A percentile compares a stretch with the other conserved stretches of the same genome.
Evolutionary conservation across 2,113 vertebrate species (phyloP).

Genomic region (Leptosomus discolor): DNA sequence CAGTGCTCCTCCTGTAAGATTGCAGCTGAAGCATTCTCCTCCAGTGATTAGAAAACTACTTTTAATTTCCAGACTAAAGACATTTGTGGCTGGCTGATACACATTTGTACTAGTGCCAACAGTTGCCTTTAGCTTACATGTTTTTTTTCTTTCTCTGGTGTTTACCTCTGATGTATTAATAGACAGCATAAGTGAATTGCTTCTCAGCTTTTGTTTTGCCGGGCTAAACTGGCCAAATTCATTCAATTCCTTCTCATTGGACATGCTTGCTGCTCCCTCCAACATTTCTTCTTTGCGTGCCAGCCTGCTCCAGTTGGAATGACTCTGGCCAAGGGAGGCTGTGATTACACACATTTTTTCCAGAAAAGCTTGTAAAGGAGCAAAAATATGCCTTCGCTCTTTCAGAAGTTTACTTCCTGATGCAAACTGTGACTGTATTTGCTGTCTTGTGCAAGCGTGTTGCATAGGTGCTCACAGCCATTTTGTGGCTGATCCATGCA

Average conservation of each 20-base stretch:
- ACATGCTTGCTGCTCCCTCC: neutral
- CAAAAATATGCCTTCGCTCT: neutral
- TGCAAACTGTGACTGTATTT: neutral
- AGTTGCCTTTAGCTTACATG: neutral
- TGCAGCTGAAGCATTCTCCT: neutral
- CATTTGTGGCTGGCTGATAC: neutral
- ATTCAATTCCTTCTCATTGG: neutral
- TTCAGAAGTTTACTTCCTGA: neutral
- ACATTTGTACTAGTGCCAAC: neutral
- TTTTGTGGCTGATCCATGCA: neutral
- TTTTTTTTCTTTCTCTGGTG: neutral
- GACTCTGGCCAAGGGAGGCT: neutral
- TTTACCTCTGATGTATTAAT: neutral
- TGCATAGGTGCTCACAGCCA: neutral
- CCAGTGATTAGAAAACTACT: neutral
- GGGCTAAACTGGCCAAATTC: neutral
- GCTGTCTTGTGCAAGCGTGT: rapidly evolving
- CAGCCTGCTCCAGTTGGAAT: neutral
- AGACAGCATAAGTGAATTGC: neutral
- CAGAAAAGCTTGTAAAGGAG: neutral
- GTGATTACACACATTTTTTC: neutral
- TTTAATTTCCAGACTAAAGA: neutral
- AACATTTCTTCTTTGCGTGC: neutral
- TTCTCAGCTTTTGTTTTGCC: neutral
- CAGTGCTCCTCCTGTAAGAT: neutral